Conservation (phyloP, 2,113 vertebrate genomes). For the Labrus mixtus region DNA sequence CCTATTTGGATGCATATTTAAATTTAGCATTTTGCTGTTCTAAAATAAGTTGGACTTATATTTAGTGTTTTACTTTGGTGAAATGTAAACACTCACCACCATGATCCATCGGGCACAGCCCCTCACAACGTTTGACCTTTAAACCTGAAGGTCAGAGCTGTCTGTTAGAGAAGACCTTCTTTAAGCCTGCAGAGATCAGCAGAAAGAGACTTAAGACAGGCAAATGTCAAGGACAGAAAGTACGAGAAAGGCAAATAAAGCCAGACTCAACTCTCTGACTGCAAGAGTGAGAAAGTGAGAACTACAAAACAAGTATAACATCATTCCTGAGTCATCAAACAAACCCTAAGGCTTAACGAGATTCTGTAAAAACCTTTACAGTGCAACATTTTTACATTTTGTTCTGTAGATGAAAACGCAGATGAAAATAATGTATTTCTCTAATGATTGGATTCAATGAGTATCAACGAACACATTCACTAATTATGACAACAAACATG, state of each 20-base stretch:
- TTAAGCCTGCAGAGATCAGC: constrained; percentile 43
- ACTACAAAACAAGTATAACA: constrained; percentile 61
- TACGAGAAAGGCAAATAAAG: constrained; percentile 6
- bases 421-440: too few species aligned
- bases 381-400: not conserved
- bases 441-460: too few species aligned
- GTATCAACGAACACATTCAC: too few species aligned
- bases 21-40: not conserved
- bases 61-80: not conserved
- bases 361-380: not conserved
- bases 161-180: constrained; percentile 20
- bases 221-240: not conserved
- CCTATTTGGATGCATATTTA: not conserved
- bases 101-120: constrained; percentile 72
- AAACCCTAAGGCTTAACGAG: constrained; percentile 17
- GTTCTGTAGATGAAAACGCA: not conserved
- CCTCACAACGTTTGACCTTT: constrained; percentile 40
- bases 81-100: constrained; percentile 53
- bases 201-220: constrained; percentile 7
- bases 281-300: constrained; percentile 3
- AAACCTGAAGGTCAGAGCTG: constrained; percentile 21
- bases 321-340: constrained; percentile 59
- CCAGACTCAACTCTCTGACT: not conserved
- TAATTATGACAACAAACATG: too few species aligned
- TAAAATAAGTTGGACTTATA: not conserved